phyloP scores from a whole-genome alignment of 2,113 vertebrate genomes.

The Clarias magur region DNA sequence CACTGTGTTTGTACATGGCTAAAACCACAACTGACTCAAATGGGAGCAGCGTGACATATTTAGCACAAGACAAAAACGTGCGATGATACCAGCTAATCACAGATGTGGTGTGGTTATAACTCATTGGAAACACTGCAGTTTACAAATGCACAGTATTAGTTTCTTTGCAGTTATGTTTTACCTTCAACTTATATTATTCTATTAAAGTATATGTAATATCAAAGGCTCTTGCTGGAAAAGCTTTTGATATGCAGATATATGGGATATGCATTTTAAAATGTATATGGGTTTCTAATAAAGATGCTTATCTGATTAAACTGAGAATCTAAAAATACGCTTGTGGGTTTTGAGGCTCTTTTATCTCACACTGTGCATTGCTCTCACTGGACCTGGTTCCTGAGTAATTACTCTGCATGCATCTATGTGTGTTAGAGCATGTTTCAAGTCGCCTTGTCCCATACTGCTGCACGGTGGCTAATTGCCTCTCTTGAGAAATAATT shows the following conservation, averaged over 20 bases:
- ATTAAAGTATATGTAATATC: slow-evolving; percentile 52
- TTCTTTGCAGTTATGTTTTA: slow-evolving; percentile 39
- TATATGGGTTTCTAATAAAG: slow-evolving; percentile 50
- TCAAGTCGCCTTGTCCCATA: slow-evolving; percentile 48
- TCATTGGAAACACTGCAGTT: neutral
- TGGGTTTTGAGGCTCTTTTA: slow-evolving; percentile 56
- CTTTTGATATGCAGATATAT: slow-evolving; percentile 72
- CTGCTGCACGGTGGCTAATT: slow-evolving; percentile 69
- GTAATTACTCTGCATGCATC: slow-evolving; percentile 52
- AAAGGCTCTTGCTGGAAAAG: slow-evolving; percentile 58
- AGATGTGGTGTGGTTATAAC: neutral
- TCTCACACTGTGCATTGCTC: slow-evolving; percentile 50
- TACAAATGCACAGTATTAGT: neutral
- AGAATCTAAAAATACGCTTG: slow-evolving; percentile 63
- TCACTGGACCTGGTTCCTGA: slow-evolving; percentile 61
- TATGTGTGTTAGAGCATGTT: slow-evolving; percentile 46
- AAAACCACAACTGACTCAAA: slow-evolving; percentile 33
- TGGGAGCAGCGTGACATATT: slow-evolving; percentile 58
- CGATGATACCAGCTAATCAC: slow-evolving; percentile 5
- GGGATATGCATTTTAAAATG: slow-evolving; percentile 56
- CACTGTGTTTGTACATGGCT: slow-evolving; percentile 46
- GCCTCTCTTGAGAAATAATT: slow-evolving; percentile 72
- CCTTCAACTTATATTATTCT: slow-evolving; percentile 38
- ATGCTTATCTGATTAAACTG: slow-evolving; percentile 68
- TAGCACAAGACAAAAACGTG: slow-evolving; percentile 49